These are phyloP conservation scores for Hoplostethus mediterraneus DNA, from an alignment of 2,797 vertebrate genomes.

Conservation along the genomic window DNA sequence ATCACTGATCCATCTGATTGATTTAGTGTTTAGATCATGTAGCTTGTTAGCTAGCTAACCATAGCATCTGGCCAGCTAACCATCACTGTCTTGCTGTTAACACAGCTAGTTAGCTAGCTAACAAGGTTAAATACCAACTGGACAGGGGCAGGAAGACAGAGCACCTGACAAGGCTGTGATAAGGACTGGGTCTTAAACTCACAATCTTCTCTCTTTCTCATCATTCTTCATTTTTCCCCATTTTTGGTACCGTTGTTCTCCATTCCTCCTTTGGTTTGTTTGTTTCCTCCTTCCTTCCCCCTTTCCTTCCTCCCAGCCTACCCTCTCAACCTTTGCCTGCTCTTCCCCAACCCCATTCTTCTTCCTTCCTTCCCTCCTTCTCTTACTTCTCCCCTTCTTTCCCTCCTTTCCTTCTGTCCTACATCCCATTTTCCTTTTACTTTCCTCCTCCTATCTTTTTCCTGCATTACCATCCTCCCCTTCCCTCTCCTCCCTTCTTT, in stretches of 20 bases:
- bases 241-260: conserved; percentile 14
- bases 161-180: too few relatives aligned
- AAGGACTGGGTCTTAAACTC: conserved; percentile 56
- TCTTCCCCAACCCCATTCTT: not conserved
- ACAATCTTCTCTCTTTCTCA: conserved; percentile 65
- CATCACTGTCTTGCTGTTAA: too few relatives aligned
- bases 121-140: conserved; percentile 16
- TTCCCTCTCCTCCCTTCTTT: not conserved
- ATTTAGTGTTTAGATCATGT: too few relatives aligned
- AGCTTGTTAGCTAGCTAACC: too few relatives aligned
- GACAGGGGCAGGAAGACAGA: conserved; percentile 51
- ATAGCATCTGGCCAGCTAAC: too few relatives aligned
- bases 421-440: not conserved
- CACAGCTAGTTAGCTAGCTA: too few relatives aligned
- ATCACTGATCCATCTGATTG: too few relatives aligned
- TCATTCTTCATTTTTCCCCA: conserved; percentile 47
- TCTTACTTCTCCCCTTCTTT: not conserved
- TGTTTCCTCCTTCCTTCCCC: not conserved
- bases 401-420: not conserved
- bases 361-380: not conserved
- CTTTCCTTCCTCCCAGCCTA: too few relatives aligned
- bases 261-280: not conserved
- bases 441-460: not conserved
- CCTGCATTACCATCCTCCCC: too few relatives aligned
- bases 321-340: too few relatives aligned